A percentile compares a stretch with the other conserved stretches of the same genome.
Evolutionary conservation across 1,140 invertebrate species (phyloP).

Genomic region (Druon quercuslanigerum): DNA sequence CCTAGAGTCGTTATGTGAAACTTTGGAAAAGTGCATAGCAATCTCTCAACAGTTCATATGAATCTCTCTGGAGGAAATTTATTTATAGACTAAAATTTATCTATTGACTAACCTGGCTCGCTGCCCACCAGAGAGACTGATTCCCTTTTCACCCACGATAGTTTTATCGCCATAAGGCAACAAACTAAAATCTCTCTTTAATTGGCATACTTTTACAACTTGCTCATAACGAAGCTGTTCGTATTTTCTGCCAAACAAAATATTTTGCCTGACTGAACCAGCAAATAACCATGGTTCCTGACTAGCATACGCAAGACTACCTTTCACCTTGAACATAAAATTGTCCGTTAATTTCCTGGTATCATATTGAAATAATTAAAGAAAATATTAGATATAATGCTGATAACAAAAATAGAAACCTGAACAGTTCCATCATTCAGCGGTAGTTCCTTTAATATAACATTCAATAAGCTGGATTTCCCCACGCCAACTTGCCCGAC

Average conservation of each 20-base stretch:
- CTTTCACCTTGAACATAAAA: slow-evolving; percentile 72
- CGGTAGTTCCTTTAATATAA: slow-evolving; percentile 85
- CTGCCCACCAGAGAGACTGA: slow-evolving; percentile 85
- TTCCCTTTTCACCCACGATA: slow-evolving; percentile 88
- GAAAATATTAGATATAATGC: slow-evolving; percentile 23
- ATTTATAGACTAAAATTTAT: not conserved
- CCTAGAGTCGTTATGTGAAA: no score
- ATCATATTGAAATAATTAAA: slow-evolving; percentile 21
- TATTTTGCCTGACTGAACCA: slow-evolving; percentile 84
- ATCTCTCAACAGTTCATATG: slow-evolving; percentile 3
- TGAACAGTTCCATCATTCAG: slow-evolving; percentile 73
- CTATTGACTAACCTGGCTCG: slow-evolving; percentile 78
- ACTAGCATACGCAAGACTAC: slow-evolving; percentile 81
- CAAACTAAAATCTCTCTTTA: slow-evolving; percentile 78
- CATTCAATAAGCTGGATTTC: slow-evolving; percentile 86
- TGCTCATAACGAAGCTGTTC: slow-evolving; percentile 79
- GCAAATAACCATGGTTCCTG: slow-evolving; percentile 85
- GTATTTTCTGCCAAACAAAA: slow-evolving; percentile 85
- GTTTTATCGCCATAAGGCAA: slow-evolving; percentile 82
- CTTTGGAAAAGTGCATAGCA: not conserved
- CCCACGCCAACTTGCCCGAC: slow-evolving; percentile 88
- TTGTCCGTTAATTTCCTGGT: not conserved
- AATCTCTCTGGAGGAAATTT: not conserved
- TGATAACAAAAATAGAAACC: slow-evolving; percentile 42
- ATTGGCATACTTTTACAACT: slow-evolving; percentile 78